Evolutionary conservation across 2,797 vertebrate genomes (phyloP).

Genomic region (Lacerta agilis): DNA sequence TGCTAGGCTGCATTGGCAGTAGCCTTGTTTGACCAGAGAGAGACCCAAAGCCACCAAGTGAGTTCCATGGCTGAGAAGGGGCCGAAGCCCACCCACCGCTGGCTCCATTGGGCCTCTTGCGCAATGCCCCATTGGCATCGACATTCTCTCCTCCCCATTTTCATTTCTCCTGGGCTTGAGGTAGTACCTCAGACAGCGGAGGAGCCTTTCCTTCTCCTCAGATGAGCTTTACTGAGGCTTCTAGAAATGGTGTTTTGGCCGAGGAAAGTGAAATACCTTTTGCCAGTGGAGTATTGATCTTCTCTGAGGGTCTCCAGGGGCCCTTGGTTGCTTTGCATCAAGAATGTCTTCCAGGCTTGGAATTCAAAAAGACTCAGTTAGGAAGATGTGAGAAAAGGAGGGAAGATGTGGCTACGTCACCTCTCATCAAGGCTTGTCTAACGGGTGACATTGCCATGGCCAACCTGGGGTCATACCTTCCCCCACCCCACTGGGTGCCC

Average conservation of each 20-base stretch:
- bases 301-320: neutral
- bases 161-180: too few relatives aligned
- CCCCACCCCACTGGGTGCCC: neutral
- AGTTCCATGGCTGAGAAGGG: neutral
- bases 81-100: neutral
- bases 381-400: neutral
- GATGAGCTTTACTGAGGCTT: neutral
- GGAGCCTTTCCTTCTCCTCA: neutral
- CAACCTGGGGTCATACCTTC: too few relatives aligned
- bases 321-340: neutral
- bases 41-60: neutral
- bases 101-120: too few relatives aligned
- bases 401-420: neutral
- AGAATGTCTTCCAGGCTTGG: constrained; percentile 2
- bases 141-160: too few relatives aligned
- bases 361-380: neutral
- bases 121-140: accelerated
- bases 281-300: neutral
- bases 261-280: neutral
- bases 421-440: neutral
- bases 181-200: too few relatives aligned
- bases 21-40: neutral
- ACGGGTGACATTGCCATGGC: neutral
- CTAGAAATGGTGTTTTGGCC: neutral
- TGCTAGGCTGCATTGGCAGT: neutral